Evolutionary conservation across 2,113 vertebrate genomes (phyloP), one percentile per base, ranked within the genome.

Genomic region (Burhinus oedicnemus): DNA sequence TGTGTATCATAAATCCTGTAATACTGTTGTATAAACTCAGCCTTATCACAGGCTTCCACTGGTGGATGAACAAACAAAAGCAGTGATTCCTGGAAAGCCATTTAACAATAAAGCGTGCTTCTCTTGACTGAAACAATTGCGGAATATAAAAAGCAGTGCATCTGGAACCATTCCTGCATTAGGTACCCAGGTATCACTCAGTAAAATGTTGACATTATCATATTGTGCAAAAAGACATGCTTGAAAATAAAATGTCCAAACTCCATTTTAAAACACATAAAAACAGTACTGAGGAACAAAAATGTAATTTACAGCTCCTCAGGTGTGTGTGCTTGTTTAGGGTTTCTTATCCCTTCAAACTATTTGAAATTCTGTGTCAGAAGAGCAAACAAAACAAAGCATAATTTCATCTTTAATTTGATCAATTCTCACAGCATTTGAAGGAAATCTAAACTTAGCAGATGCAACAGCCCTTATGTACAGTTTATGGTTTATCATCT

Each of bases 11-110:
- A 95, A 88, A 66, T 89, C 79, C 94, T 47, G 11, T 40, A 81
- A 61, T 90, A 76, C 26, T 60, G 58, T n/a, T 83, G 38, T 61
- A 61, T 57, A 91, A 91, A 66, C 69, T 68, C 38, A 29, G 52
- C 64, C 89, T 93, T 93, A 91, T 91, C 84, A n/a, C 47, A 72
- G 22, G 58, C 47, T 91, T 89, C 80, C 80, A 92, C 90, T 86
- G 65, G 58, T 51, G 52, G 52, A 78, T 71, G 69, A 77, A 40
- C 52, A 78, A 68, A 95, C 52, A 93, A 62, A 81, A 57, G 64
- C 58, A 85, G 76, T 2, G 34, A 68, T 38, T 89, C 80, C 25
- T 16, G 0, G 52, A 51, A 88, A 77, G 75, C 45, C 3, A 1
- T 68, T 82, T 45, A 21, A 77, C 69, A 72, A 9, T 29, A 71